These are phyloP conservation scores for Grammomys dolichurus DNA, from an alignment of 2,113 vertebrate species.

Conservation along the genomic window DNA sequence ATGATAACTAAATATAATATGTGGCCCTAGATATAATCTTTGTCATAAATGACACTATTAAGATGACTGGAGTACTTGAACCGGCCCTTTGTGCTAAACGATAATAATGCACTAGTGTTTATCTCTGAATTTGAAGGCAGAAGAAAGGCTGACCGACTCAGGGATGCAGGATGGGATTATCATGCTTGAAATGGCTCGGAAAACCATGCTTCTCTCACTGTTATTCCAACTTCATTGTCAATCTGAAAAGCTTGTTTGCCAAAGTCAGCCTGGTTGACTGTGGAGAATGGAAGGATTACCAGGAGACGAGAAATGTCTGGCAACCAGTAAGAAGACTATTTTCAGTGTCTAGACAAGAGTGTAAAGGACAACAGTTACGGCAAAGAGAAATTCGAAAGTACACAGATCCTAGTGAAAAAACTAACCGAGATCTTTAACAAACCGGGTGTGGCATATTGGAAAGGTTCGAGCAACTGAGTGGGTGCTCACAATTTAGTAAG, in stretches of 20 bases:
- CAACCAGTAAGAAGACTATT: neutral
- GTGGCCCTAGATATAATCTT: neutral
- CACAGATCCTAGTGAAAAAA: neutral
- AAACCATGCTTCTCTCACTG: neutral
- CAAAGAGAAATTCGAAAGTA: neutral
- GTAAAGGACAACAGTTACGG: neutral
- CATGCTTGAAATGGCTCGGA: neutral
- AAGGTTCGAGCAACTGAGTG: neutral
- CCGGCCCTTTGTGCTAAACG: neutral
- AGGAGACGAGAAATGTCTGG: neutral
- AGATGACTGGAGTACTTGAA: neutral
- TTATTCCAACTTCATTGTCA: neutral
- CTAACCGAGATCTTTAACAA: neutral
- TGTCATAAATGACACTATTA: neutral
- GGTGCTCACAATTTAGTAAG: neutral
- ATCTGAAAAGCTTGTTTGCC: neutral
- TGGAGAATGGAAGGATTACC: neutral
- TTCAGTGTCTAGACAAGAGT: neutral
- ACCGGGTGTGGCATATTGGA: neutral
- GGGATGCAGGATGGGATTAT: neutral
- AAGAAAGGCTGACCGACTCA: neutral
- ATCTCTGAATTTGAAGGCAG: neutral
- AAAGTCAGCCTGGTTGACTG: neutral
- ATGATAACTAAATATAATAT: neutral
- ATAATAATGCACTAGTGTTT: neutral